Conservation (phyloP, 2,113 vertebrate genomes). For the Oostethus manadensis region DNA sequence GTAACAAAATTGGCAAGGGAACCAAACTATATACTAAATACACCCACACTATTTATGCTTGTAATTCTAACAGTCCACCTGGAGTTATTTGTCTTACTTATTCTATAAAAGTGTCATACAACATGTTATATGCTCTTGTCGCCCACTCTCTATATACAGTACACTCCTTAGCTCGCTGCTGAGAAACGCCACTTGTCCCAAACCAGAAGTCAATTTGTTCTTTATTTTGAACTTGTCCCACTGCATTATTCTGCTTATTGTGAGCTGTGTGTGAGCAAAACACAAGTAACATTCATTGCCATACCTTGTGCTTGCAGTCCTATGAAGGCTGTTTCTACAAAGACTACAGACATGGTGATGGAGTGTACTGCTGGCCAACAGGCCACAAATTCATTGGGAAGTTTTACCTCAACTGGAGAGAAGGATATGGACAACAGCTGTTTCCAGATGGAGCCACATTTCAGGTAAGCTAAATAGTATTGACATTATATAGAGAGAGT, state of each 20-base stretch:
- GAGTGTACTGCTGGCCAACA: constrained; percentile 73
- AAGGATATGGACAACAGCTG: constrained; percentile 78
- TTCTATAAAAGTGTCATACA: too few species aligned
- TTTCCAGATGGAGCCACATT: constrained; percentile 70
- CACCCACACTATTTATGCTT: too few species aligned
- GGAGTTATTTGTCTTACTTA: too few species aligned
- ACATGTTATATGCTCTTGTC: too few species aligned
- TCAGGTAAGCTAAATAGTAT: constrained; percentile 63
- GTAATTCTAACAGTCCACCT: too few species aligned
- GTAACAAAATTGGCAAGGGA: too few species aligned
- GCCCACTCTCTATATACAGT: too few species aligned
- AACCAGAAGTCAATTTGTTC: background rate
- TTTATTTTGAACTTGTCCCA: background rate
- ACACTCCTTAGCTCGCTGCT: too few species aligned
- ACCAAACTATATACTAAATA: too few species aligned
- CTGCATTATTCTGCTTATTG: background rate
- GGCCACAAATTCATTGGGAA: constrained; percentile 77
- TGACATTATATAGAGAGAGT: background rate
- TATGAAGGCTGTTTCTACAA: constrained; percentile 80
- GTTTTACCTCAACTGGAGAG: constrained; percentile 81
- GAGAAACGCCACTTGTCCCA: too few species aligned
- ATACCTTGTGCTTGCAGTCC: constrained; percentile 53
- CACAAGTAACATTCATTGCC: background rate
- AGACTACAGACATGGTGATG: constrained; percentile 77
- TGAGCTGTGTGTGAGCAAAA: background rate